Percentiles rank a stretch among this genome's conserved stretches.
phyloP scores from a whole-genome alignment of 2,113 vertebrate species.

The Henicopernis longicauda region DNA sequence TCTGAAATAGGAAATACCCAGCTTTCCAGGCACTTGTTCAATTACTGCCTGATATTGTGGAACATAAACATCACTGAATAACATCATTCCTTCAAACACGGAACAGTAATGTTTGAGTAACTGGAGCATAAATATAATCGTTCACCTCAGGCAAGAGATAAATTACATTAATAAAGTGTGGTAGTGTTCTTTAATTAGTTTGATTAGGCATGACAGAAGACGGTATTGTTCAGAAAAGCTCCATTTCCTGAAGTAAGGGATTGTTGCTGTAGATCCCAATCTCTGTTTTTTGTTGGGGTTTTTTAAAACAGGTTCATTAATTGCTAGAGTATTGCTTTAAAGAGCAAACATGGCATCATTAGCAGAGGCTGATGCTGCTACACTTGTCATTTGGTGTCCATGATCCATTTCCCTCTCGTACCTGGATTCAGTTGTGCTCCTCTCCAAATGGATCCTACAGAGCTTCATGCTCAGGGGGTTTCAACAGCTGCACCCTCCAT shows the following conservation, averaged over 20 bases:
- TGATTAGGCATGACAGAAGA: slow-evolving; percentile 67
- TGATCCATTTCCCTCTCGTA: background rate
- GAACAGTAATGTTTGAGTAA: slow-evolving; percentile 57
- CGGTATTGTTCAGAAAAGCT: slow-evolving; percentile 36
- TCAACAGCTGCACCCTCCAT: background rate
- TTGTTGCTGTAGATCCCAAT: background rate
- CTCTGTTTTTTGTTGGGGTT: background rate
- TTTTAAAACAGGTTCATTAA: background rate
- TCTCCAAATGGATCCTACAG: background rate
- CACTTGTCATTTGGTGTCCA: background rate
- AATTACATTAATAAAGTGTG: slow-evolving; percentile 70
- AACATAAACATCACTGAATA: slow-evolving; percentile 62
- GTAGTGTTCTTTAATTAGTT: slow-evolving; percentile 67
- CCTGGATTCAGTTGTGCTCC: background rate
- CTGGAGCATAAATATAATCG: slow-evolving; percentile 68
- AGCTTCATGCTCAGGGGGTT: accelerated
- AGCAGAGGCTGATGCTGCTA: background rate
- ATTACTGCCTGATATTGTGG: slow-evolving; percentile 60
- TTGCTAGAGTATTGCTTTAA: background rate
- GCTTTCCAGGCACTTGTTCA: slow-evolving; percentile 48
- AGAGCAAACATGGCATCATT: background rate
- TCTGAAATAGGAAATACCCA: background rate
- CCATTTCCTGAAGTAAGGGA: slow-evolving; percentile 50
- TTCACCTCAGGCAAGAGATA: slow-evolving; percentile 70
- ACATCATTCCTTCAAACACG: slow-evolving; percentile 54